These are phyloP conservation scores for Scarus forsteni DNA, from an alignment of 2,797 vertebrate genomes.

Conservation along the genomic window DNA sequence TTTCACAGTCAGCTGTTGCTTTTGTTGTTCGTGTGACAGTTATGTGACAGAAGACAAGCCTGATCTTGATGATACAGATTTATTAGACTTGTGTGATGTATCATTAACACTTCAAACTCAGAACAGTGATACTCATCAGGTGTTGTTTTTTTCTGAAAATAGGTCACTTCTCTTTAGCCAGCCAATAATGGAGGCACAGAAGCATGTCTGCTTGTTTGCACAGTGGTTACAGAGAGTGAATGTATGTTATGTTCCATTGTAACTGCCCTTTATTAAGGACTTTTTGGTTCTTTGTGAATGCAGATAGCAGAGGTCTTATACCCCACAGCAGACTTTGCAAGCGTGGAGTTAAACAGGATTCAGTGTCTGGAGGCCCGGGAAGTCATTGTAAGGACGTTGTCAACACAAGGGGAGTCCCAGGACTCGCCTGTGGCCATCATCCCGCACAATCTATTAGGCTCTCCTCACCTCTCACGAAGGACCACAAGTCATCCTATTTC, in stretches of 20 bases:
- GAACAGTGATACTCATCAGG: constrained; percentile 1
- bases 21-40: neutral
- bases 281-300: constrained; percentile 64
- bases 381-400: constrained; percentile 94
- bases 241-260: constrained; percentile 17
- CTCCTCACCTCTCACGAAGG: constrained; percentile 83
- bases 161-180: neutral
- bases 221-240: constrained; percentile 6
- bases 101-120: neutral
- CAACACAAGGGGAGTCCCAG: constrained; percentile 94
- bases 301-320: constrained; percentile 95
- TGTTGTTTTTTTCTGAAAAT: constrained; percentile 1
- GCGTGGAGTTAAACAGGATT: constrained; percentile 90
- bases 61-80: neutral
- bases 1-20: neutral
- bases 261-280: constrained; percentile 46
- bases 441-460: constrained; percentile 91
- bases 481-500: constrained; percentile 66
- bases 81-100: neutral
- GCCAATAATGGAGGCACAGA: neutral
- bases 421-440: constrained; percentile 90
- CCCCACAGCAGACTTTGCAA: constrained; percentile 89
- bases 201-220: constrained; percentile 8
- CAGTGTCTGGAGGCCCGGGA: constrained; percentile 91
- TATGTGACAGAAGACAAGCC: neutral